Conservation (phyloP, 2,797 vertebrate genomes). For the Pygocentrus nattereri region DNA sequence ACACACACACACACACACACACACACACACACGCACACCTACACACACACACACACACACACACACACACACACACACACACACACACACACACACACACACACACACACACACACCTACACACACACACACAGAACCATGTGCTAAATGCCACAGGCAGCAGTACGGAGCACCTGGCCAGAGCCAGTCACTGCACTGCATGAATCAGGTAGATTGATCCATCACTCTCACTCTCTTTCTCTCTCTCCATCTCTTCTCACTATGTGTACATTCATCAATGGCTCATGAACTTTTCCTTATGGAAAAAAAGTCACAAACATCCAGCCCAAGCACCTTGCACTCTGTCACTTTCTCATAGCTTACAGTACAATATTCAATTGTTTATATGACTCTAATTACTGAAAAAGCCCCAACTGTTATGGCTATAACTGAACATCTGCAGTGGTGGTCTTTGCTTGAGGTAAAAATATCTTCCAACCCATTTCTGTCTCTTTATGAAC, state of each 20-base stretch:
- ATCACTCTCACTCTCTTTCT: conserved; percentile 47
- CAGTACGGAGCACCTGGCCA: conserved; percentile 42
- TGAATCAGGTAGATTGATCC: conserved; percentile 56
- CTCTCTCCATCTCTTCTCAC: conserved; percentile 40
- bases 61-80: conserved; percentile 35
- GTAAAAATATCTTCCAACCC: not conserved
- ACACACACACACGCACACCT: conserved; percentile 42
- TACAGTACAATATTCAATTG: conserved; percentile 19
- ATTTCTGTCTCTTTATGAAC: conserved; percentile 37
- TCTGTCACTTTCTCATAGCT: conserved; percentile 14
- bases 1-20: conserved; percentile 42
- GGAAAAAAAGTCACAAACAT: not conserved
- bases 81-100: conserved; percentile 34
- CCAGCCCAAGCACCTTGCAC: not conserved
- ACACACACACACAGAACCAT: conserved; percentile 33
- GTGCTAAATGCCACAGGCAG: conserved; percentile 46
- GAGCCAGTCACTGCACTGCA: conserved; percentile 22
- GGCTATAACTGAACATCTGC: conserved; percentile 16
- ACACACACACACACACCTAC: conserved; percentile 42
- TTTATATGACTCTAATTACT: not conserved
- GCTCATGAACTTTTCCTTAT: conserved; percentile 32
- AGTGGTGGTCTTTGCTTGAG: conserved; percentile 33
- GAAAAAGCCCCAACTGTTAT: conserved; percentile 23
- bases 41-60: conserved; percentile 39
- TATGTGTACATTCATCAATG: conserved; percentile 37